Conservation (phyloP, 2,888 invertebrate species). For the Melanostoma scalare region DNA sequence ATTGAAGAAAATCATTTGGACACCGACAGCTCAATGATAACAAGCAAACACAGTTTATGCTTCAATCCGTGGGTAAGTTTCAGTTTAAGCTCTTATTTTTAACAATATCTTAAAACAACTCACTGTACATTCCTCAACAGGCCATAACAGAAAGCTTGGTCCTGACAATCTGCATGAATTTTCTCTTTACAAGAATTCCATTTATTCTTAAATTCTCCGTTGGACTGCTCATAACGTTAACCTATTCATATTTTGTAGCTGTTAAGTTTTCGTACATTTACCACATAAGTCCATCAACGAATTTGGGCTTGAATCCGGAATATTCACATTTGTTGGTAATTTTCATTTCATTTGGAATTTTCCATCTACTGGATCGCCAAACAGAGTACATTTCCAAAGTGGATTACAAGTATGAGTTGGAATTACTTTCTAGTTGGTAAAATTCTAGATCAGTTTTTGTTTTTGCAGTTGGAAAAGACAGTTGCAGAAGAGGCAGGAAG, state of each 20-base stretch:
- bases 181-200: slow-evolving; percentile 92
- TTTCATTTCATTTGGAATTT: slow-evolving; percentile 87
- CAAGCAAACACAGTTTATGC: slow-evolving; percentile 75
- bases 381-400: slow-evolving; percentile 94
- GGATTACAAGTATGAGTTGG: slow-evolving; percentile 86
- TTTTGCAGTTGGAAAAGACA: slow-evolving; percentile 85
- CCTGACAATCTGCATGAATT: slow-evolving; percentile 86
- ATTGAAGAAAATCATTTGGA: slow-evolving; percentile 44
- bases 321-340: slow-evolving; percentile 89
- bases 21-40: slow-evolving; percentile 42
- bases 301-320: slow-evolving; percentile 86
- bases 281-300: slow-evolving; percentile 86
- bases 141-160: slow-evolving; percentile 84
- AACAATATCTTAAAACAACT: neutral
- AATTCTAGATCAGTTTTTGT: slow-evolving; percentile 2
- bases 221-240: slow-evolving; percentile 85
- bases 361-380: slow-evolving; percentile 94
- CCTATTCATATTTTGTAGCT: slow-evolving; percentile 88
- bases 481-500: slow-evolving; percentile 91
- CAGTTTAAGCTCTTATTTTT: neutral
- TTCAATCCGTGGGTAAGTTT: slow-evolving; percentile 81
- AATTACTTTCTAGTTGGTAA: slow-evolving; percentile 54
- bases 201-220: slow-evolving; percentile 91
- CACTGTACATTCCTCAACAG: slow-evolving; percentile 69
- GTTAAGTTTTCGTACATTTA: slow-evolving; percentile 84